A percentile compares a stretch with the other conserved stretches of the same genome.
These are phyloP conservation scores for Hiodon alosoides DNA, from an alignment of 2,113 vertebrate species.

Conservation along the genomic window DNA sequence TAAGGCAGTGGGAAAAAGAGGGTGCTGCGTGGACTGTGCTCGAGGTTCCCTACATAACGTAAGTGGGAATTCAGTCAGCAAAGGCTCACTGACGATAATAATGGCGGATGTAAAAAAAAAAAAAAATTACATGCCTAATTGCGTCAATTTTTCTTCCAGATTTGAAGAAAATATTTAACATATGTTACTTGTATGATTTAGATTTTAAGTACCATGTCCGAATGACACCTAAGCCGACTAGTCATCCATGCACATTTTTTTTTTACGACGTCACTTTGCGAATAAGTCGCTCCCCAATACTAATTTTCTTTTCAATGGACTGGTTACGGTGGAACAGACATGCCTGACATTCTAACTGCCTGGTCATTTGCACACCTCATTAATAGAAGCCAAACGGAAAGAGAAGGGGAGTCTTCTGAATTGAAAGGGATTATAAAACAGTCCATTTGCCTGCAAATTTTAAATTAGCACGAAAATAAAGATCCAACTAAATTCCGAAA, in stretches of 20 bases:
- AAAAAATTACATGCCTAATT: too few relatives aligned
- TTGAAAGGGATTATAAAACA: conserved; percentile 32
- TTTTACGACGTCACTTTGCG: too few relatives aligned
- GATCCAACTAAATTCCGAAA: conserved; percentile 15
- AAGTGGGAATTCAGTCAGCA: conserved; percentile 7
- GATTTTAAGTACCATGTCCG: too few relatives aligned
- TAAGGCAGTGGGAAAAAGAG: conserved; percentile 2
- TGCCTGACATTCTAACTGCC: conserved; percentile 12
- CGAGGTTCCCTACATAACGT: not conserved
- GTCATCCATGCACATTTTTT: too few relatives aligned
- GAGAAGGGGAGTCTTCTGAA: conserved; percentile 30
- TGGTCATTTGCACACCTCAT: conserved; percentile 29
- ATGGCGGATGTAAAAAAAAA: too few relatives aligned
- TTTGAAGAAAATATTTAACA: too few relatives aligned
- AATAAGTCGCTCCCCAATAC: too few relatives aligned
- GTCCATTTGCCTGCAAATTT: conserved; percentile 32
- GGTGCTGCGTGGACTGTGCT: conserved; percentile 9
- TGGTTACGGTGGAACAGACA: too few relatives aligned
- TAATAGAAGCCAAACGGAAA: conserved; percentile 16
- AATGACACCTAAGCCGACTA: too few relatives aligned
- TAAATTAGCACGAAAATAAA: conserved; percentile 22
- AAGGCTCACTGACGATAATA: conserved; percentile 2
- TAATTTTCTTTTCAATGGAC: too few relatives aligned
- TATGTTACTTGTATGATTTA: too few relatives aligned
- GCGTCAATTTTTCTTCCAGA: too few relatives aligned